Evolutionary conservation across 2,113 vertebrate genomes (phyloP), one percentile per base, ranked within the genome.

Genomic region (Conger conger): DNA sequence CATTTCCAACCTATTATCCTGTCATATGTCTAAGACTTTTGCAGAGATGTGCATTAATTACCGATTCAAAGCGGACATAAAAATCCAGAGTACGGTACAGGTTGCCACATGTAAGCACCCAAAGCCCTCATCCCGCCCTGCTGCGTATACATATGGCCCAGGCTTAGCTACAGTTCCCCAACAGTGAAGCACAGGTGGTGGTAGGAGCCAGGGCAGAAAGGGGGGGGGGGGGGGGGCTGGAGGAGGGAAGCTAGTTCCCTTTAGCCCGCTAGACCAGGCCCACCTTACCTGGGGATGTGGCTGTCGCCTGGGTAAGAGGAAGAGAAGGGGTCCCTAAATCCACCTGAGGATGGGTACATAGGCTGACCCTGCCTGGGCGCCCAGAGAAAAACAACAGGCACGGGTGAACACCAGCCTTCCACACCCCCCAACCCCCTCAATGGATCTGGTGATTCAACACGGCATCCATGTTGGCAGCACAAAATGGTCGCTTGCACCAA

Each of bases 291-390:
- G 94, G 95, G 91, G 93, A 95, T 93, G 93, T 94, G 93, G 92
- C 94, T 94, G 95, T 95, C 94, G 91, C 94, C 94, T 93, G 95
- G 95, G 91, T 95, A 93, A 91, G 95, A 94, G 92, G 95, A 94
- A 27, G 57, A 63, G 88, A 95, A 95, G 91, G 94, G 93, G 79
- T 96, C 95, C 94, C 95, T 95, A 93, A 95, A 96, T 95, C 95
- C 95, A 94, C 95, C 93, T 91, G 94, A 36, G 16, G 35, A 17
- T 23, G 57, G 57, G 42, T 80, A 80, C 42, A 50, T 27, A 80
- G 27, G 79, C 38, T 45, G 79, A 53, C 40, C 38, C 54, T 82
- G 81, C 81, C 81, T 82, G 81, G 38, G 81, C 33, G 30, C 38
- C 53, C 54, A 30, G 53, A 82, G 81, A 57, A 42, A 82, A 37